Conservation (phyloP, 2,888 invertebrate genomes). For the Mythimna vitellina region DNA sequence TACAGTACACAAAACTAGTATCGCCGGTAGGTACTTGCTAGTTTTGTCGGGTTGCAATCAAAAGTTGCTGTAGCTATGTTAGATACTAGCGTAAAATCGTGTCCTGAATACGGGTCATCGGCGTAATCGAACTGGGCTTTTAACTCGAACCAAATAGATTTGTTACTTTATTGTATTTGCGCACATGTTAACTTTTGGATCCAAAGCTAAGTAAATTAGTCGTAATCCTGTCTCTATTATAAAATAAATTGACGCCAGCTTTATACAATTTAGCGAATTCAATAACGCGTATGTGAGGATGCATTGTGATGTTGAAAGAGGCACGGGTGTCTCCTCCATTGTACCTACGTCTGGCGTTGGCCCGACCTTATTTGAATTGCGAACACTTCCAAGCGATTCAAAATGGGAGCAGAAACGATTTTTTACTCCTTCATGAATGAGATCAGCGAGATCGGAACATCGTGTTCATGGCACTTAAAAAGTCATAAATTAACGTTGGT, state of each 20-base stretch:
- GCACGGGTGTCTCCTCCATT: conserved; percentile 40
- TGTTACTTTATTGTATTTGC: conserved; percentile 47
- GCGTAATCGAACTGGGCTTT: conserved; percentile 56
- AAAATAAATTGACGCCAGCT: conserved; percentile 32
- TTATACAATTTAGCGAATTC: conserved; percentile 41
- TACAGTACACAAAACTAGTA: neutral
- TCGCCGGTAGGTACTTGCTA: neutral
- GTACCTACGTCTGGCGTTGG: conserved; percentile 40
- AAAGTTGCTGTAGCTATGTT: conserved; percentile 36
- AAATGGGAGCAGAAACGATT: conserved; percentile 65
- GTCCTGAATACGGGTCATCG: conserved; percentile 56
- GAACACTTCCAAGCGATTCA: conserved; percentile 51
- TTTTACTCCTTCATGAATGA: conserved; percentile 70
- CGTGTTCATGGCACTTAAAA: conserved; percentile 83
- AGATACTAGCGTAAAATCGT: conserved; percentile 57
- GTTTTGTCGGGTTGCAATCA: conserved; percentile 55
- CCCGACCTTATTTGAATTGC: conserved; percentile 55
- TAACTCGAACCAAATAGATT: conserved; percentile 47
- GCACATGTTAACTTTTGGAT: conserved; percentile 39
- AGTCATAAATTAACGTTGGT: conserved; percentile 82
- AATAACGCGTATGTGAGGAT: conserved; percentile 46
- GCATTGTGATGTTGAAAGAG: conserved; percentile 53
- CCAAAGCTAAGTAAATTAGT: conserved; percentile 41
- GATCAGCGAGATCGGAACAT: conserved; percentile 75
- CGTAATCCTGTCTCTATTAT: conserved; percentile 21